Conservation (phyloP, 1,140 invertebrate species). For the Trichoplusia ni region DNA sequence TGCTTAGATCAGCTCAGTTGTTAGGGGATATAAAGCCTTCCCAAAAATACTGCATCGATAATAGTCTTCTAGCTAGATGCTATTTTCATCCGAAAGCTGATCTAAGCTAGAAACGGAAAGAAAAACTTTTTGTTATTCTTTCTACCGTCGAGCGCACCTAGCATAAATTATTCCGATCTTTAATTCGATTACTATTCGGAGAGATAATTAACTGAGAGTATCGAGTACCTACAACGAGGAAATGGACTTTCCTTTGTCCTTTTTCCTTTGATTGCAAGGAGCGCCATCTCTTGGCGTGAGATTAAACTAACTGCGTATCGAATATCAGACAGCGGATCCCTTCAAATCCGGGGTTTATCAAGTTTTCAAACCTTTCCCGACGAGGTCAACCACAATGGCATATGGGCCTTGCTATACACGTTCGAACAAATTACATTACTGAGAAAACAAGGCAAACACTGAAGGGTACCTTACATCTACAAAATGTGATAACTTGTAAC, state of each 20-base stretch:
- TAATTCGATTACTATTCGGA: conserved; percentile 8
- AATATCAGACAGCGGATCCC: not conserved
- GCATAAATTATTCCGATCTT: conserved; percentile 5
- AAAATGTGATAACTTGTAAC: no score
- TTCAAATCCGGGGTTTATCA: no score
- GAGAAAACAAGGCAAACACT: no score
- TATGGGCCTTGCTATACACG: no score
- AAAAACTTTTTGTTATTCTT: not conserved
- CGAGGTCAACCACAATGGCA: no score
- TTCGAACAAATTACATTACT: no score
- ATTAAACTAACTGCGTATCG: not conserved
- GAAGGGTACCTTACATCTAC: no score
- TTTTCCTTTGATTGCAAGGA: not conserved
- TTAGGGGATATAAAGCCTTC: no score
- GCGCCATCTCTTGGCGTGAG: not conserved
- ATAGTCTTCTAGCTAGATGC: no score
- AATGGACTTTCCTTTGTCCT: conserved; percentile 6
- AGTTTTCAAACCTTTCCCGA: no score
- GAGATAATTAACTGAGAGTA: conserved; percentile 3
- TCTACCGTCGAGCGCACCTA: not conserved
- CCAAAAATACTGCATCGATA: no score
- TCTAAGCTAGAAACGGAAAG: not conserved
- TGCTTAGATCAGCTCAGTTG: no score
- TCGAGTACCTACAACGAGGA: not conserved
- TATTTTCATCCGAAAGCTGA: not conserved